Evolutionary conservation across 2,797 vertebrate genomes (phyloP), one percentile per base, ranked within the genome.

Genomic region (Harpagifer antarcticus): DNA sequence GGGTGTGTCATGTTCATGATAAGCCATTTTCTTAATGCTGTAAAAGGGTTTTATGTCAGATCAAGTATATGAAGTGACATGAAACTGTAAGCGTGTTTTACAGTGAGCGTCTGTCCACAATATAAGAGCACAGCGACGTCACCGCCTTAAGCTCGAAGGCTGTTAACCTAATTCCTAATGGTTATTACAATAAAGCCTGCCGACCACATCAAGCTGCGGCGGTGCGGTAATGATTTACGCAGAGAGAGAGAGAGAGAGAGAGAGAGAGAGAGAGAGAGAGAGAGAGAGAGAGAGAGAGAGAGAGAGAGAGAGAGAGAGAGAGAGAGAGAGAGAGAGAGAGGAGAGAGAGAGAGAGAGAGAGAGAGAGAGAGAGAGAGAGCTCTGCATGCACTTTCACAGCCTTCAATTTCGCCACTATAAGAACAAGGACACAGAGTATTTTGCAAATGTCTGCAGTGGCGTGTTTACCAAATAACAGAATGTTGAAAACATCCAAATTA

Each of bases 201-300:
- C 31, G 16, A 86, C 94, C 94, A 94, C 95, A 95, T 95, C 85
- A 94, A 92, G 82, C 80, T 47, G 33, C 72, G 84, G 85, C 14
- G 47, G 78, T n/a, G 5, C 58, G 27, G 84, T 89, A 92, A 95
- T 84, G 90, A 91, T 79, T 83, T 83, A 64, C 90, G 88, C 92
- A 90, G 91, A 88, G 73, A 58, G 63, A 88, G 27, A 5, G 27
- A 20, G 20, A 20, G 20, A 20, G 20, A 20, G 20, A 20, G 20
- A 5, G 74, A 56, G 65, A 23, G 74, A 20, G 20, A 20, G 20
- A 5, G 74, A 56, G 65, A 23, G 74, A 20, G 20, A 20, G 20
- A 5, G 74, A 56, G 65, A 23, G 74, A 20, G 20, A 20, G 20
- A 5, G 74, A 56, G 65, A 23, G 74, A 20, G 20, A 20, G 20